Evolutionary conservation across 2,888 invertebrate species (phyloP), one percentile per base, ranked within the genome.

Genomic region (Hybos culiciformis): DNA sequence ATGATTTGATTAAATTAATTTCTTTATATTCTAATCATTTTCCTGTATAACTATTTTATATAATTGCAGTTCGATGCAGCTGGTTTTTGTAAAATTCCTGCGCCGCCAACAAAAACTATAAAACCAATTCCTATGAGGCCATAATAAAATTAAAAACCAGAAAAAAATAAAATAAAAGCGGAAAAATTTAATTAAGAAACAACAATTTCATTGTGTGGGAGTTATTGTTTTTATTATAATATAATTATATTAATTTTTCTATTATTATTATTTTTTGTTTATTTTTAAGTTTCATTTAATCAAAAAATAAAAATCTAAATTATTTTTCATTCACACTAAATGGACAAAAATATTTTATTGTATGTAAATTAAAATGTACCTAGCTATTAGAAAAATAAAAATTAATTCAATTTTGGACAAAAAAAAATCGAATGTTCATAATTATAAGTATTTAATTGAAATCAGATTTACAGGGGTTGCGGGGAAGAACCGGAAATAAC

Each of bases 51-150:
- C n/a, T n/a, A n/a, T n/a, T n/a, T n/a, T n/a, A n/a, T n/a, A n/a
- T n/a, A n/a, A n/a, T n/a, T n/a, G n/a, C n/a, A n/a, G n/a, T 86
- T 87, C 63, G 86, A 87, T 66, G 80, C 85, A 55, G 76, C 84
- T 51, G 85, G 84, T n/a, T 86, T 86, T 67, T 72, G 79, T 56
- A 82, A 85, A 69, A 76, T 85, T 58, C 83, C 84, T 21, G 80
- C 86, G 40, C 86, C 86, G 45, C 75, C 83, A 29, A 84, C 81
- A 53, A 78, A 85, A 56, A 75, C 80, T 53, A 77, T 82, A 56
- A 80, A 80, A 58, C 81, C 81, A 34, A 56, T n/a, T n/a, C n/a
- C n/a, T n/a, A n/a, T 62, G 54, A 58, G 61, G 57, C 20, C 19
- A 19, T 20, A 36, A 9, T 7, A 5, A 19, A 34, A 34, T n/a